These are phyloP conservation scores for Lutraria lutraria DNA, from an alignment of 2,888 invertebrate species.

Conservation along the genomic window DNA sequence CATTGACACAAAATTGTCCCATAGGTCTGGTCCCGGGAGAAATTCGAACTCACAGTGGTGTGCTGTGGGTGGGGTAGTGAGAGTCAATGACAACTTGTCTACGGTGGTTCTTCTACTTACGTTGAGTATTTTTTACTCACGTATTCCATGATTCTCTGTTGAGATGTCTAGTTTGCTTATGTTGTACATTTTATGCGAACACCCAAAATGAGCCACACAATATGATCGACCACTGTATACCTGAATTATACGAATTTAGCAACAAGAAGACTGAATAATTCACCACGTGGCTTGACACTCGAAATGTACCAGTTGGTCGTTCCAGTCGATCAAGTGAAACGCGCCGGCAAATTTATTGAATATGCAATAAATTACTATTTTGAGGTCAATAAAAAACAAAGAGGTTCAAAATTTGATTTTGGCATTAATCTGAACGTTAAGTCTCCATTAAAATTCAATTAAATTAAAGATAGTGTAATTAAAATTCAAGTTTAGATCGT, in stretches of 20 bases:
- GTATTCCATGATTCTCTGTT: too few relatives aligned
- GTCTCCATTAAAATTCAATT: conserved; percentile 8
- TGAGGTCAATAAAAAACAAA: background rate
- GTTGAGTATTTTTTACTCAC: too few relatives aligned
- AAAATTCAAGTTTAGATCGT: background rate
- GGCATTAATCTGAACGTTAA: background rate
- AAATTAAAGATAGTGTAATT: conserved; percentile 4
- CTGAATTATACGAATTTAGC: background rate
- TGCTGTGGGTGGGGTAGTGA: too few relatives aligned
- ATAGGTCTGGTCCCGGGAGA: too few relatives aligned
- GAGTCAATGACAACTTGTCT: too few relatives aligned
- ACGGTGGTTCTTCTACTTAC: too few relatives aligned
- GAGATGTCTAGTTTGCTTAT: too few relatives aligned
- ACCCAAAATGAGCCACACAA: too few relatives aligned
- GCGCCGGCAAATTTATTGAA: conserved; percentile 1
- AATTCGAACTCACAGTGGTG: too few relatives aligned
- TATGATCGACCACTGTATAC: background rate
- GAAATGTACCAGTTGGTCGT: background rate
- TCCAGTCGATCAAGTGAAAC: background rate
- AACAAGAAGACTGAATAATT: background rate
- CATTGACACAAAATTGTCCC: too few relatives aligned
- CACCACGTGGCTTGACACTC: background rate
- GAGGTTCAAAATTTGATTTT: background rate
- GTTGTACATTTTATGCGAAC: too few relatives aligned
- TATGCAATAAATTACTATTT: conserved; percentile 4